A percentile compares a stretch with the other conserved stretches of the same genome.
Evolutionary conservation across 2,113 vertebrate species (phyloP).

Genomic region (Ammodramus savannarum): DNA sequence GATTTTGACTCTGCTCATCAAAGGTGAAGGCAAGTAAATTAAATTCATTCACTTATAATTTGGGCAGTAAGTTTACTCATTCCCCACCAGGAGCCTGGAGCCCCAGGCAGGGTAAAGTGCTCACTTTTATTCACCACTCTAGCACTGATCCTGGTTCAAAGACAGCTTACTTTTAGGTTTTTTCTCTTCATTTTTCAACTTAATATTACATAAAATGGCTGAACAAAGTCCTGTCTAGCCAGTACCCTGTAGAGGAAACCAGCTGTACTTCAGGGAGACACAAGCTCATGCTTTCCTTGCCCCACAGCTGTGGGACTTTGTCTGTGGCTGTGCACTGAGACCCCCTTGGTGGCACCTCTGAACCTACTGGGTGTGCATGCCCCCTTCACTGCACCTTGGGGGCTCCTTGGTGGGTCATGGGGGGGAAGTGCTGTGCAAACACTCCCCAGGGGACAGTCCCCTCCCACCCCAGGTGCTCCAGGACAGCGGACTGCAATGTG

Average conservation of each 20-base stretch:
- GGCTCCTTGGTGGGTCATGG: neutral
- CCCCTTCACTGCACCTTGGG: neutral
- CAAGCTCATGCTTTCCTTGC: neutral
- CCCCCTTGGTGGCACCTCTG: neutral
- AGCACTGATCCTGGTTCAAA: neutral
- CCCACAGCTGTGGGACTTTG: fast-evolving
- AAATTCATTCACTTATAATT: neutral
- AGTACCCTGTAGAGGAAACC: neutral
- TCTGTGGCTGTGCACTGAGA: fast-evolving
- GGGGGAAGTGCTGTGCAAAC: neutral
- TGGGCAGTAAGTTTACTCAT: neutral
- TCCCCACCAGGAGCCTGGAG: neutral
- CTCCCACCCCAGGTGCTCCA: neutral
- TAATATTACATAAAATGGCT: neutral
- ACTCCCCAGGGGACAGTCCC: neutral
- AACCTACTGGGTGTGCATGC: neutral
- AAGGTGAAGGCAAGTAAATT: neutral
- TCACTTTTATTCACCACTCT: neutral
- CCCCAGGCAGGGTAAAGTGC: neutral
- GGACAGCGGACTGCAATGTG: neutral
- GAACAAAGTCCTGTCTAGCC: neutral
- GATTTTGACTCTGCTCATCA: neutral
- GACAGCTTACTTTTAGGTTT: neutral
- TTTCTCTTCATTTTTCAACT: neutral
- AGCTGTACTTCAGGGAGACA: neutral